A percentile compares a stretch with the other conserved stretches of the same genome.
Conservation (phyloP, 2,888 invertebrate species). For the Byasa hedistus region DNA sequence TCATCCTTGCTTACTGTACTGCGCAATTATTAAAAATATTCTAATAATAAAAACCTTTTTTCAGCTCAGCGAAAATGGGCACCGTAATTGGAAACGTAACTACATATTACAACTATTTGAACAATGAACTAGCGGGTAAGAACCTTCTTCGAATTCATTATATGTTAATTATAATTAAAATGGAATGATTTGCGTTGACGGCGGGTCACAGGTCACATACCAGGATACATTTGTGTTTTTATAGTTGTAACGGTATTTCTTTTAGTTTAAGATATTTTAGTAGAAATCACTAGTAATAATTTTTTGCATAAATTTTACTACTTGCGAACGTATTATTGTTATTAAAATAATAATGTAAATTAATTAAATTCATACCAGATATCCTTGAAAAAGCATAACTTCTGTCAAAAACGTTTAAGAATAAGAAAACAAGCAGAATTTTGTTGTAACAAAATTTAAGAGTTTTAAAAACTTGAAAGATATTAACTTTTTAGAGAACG, state of each 20-base stretch:
- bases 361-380: too few relatives aligned
- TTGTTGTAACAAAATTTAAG: not conserved
- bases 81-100: conserved; percentile 62
- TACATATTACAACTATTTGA: conserved; percentile 61
- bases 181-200: conserved; percentile 9
- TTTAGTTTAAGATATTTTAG: not conserved
- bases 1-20: not conserved
- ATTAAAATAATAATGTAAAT: too few relatives aligned
- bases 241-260: conserved; percentile 1
- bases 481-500: not conserved
- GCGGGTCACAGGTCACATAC: conserved; percentile 13
- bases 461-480: not conserved
- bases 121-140: conserved; percentile 68
- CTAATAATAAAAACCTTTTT: not conserved
- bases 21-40: not conserved
- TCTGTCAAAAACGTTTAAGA: too few relatives aligned
- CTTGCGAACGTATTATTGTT: too few relatives aligned
- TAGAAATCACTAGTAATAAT: too few relatives aligned
- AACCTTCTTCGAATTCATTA: conserved; percentile 23
- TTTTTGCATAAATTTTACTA: too few relatives aligned
- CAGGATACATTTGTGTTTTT: not conserved
- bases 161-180: conserved; percentile 28
- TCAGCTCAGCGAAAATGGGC: conserved; percentile 49
- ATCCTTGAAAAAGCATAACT: too few relatives aligned
- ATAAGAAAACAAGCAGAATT: not conserved